Conservation (phyloP, 2,113 vertebrate genomes). For the Seriola quinqueradiata region DNA sequence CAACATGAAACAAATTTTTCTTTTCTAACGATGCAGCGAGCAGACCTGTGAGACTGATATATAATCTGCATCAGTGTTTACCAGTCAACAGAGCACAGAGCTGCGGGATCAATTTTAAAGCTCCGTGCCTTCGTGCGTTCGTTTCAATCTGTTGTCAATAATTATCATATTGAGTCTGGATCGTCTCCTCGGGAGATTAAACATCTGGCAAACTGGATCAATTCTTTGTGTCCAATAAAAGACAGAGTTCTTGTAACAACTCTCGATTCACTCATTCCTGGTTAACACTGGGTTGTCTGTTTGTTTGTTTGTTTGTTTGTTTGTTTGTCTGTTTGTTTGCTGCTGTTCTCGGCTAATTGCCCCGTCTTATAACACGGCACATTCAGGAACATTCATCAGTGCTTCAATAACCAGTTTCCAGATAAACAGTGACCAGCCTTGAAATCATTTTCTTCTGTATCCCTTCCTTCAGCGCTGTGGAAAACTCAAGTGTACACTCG, state of each 20-base stretch:
- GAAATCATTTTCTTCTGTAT: background rate
- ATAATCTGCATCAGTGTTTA: background rate
- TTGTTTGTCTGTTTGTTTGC: constrained; percentile 53
- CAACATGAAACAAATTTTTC: too few species aligned
- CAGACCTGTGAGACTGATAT: background rate
- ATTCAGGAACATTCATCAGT: too few species aligned
- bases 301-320: constrained; percentile 42
- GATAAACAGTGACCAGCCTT: background rate
- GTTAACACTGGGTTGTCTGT: background rate
- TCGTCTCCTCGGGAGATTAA: constrained; percentile 33
- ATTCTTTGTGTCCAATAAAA: constrained; percentile 41
- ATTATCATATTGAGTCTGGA: constrained; percentile 4
- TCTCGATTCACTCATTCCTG: too few species aligned
- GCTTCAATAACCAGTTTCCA: background rate
- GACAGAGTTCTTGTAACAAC: constrained; percentile 46
- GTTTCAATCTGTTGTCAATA: constrained; percentile 33
- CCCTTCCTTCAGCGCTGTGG: too few species aligned
- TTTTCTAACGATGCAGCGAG: too few species aligned
- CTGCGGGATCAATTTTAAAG: background rate
- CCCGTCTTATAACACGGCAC: background rate
- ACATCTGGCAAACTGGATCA: constrained; percentile 36
- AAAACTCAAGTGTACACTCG: too few species aligned
- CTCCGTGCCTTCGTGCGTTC: background rate
- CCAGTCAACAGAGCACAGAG: background rate
- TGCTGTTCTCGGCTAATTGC: constrained; percentile 14